Evolutionary conservation across 2,113 vertebrate genomes (phyloP), one percentile per base, ranked within the genome.

Genomic region (Psilopogon haemacephalus): DNA sequence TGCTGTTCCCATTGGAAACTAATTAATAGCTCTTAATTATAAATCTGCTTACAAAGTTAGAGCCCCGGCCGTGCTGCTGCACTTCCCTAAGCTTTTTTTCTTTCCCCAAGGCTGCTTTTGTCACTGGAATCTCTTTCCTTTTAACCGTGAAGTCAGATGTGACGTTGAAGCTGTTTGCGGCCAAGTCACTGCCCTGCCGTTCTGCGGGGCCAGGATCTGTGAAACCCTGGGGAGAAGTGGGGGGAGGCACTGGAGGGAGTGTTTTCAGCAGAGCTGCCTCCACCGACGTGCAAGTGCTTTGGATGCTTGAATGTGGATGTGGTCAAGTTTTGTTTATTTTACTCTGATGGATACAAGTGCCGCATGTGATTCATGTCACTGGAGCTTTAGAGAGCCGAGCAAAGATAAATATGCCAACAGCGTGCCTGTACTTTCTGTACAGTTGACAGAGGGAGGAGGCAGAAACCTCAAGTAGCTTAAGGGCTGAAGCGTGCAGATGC

Each of bases 291-390:
- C 0, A 6, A 65, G n/a, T 69, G 55, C 79, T 79, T 79, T 62
- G 42, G 60, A 69, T 73, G 21, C 33, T 86, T 86, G 24, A 83
- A 42, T 60, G 58, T 46, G 52, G 52, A 62, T 91, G 55, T 76
- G 52, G 32, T 55, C 70, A 52, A 60, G 58, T 71, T 70, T 54
- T 94, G 40, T 94, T 94, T 94, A 26, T 91, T 94, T 87, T 73
- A 63, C 56, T 67, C n/a, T 32, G 76, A n/a, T 30, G 55, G 71
- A 50, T 50, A 55, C 17, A 70, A 69, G 67, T 60, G 52, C 40
- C 16, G 28, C 78, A 11, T 0, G 2, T 44, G 81, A 85, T 85
- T 90, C 1, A 5, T 95, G 80, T 91, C 54, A 32, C 33, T n/a
- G 68, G 23, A 15, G 77, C 84, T 88, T 83, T 74, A 64, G 85